These are phyloP conservation scores for Aelia acuminata DNA, from an alignment of 2,888 invertebrate genomes.

Conservation along the genomic window DNA sequence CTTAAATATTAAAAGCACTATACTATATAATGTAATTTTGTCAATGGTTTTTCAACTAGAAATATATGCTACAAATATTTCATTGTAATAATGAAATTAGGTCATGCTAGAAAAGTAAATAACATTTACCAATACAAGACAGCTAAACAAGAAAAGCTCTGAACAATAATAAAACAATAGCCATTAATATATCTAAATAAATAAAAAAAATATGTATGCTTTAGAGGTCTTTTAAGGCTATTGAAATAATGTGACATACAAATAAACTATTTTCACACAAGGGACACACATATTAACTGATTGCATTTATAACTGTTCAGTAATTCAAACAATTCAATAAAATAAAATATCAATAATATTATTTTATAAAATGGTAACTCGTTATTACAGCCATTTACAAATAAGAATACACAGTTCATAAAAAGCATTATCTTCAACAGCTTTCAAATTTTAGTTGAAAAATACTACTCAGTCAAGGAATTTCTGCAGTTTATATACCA, in stretches of 20 bases:
- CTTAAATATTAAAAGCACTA: neutral
- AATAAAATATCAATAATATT: neutral
- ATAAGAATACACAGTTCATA: neutral
- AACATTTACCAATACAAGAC: neutral
- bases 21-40: neutral
- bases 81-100: neutral
- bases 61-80: neutral
- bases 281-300: neutral
- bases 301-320: neutral
- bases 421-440: neutral
- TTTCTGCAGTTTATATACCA: neutral
- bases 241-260: neutral
- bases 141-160: neutral
- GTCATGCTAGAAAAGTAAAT: neutral
- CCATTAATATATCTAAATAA: neutral
- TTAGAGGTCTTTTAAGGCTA: neutral
- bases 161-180: neutral
- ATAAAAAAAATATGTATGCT: neutral
- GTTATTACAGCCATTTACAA: slow-evolving; percentile 14
- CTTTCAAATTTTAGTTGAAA: neutral
- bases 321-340: neutral
- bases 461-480: neutral
- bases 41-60: neutral
- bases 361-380: slow-evolving; percentile 2
- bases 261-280: neutral